Evolutionary conservation across 64 coral and sea anemone genomes (phyloP).

Genomic region (Orbicella faveolata): DNA sequence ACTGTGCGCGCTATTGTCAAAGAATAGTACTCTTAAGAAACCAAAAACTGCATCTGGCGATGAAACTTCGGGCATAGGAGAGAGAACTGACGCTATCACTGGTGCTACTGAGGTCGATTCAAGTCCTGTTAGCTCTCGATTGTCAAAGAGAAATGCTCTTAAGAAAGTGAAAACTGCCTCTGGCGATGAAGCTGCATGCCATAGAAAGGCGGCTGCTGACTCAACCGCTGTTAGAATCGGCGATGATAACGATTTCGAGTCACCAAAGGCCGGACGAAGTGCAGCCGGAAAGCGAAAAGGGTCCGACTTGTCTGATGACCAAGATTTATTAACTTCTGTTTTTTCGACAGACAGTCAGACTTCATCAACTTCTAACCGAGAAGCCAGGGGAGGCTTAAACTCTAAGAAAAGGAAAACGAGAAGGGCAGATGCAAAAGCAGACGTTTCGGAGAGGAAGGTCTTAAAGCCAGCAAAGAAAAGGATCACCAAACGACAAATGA

Average conservation of each 20-base stretch:
- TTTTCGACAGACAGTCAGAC: background rate
- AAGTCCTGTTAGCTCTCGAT: background rate
- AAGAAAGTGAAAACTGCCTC: background rate
- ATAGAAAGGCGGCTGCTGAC: background rate
- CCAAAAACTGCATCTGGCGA: too few relatives aligned
- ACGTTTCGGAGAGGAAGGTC: background rate
- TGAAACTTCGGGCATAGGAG: too few relatives aligned
- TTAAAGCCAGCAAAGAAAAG: background rate
- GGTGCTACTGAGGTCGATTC: too few relatives aligned
- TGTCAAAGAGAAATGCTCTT: background rate
- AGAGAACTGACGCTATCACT: too few relatives aligned
- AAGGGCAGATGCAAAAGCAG: background rate
- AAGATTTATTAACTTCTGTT: background rate
- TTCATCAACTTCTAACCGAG: background rate
- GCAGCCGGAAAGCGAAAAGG: constrained; percentile 10
- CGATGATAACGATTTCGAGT: constrained; percentile 30
- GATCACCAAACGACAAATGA: background rate
- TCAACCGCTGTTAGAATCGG: background rate
- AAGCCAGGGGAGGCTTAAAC: background rate
- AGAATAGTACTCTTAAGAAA: too few relatives aligned
- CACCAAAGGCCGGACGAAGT: constrained; percentile 19
- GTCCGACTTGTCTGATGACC: background rate
- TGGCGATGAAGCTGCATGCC: background rate
- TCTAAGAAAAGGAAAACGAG: background rate
- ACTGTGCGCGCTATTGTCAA: too few relatives aligned